A percentile compares a stretch with the other conserved stretches of the same genome.
These are phyloP conservation scores for Characodon lateralis DNA, from an alignment of 2,797 vertebrate genomes.

Conservation along the genomic window DNA sequence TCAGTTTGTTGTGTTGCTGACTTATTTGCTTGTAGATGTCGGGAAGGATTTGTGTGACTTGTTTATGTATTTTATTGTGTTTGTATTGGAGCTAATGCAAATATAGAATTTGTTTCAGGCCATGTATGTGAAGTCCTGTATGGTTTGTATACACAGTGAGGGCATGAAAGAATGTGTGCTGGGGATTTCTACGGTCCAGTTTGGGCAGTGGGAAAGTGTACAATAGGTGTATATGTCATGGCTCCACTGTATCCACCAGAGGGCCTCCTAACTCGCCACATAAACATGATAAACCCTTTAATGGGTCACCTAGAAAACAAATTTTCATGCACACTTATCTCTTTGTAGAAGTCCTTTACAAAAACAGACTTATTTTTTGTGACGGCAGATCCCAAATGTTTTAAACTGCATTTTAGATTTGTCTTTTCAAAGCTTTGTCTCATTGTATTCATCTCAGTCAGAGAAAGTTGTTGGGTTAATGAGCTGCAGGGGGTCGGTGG, in stretches of 20 bases:
- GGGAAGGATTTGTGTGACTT: conserved; percentile 32
- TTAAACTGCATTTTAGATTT: background rate
- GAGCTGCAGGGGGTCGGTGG: conserved; percentile 20
- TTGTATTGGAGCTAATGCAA: conserved; percentile 26
- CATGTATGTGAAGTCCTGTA: conserved; percentile 19
- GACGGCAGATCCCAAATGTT: background rate
- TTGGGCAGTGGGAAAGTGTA: conserved; percentile 16
- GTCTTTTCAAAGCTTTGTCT: conserved; percentile 12
- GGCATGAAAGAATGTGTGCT: conserved; percentile 33
- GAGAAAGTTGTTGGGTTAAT: conserved; percentile 44
- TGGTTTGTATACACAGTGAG: conserved; percentile 12
- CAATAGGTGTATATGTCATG: conserved; percentile 71
- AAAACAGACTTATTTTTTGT: background rate
- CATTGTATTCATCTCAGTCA: conserved; percentile 40
- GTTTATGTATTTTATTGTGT: conserved; percentile 16
- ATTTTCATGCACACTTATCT: conserved; percentile 5
- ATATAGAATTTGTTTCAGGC: conserved; percentile 36
- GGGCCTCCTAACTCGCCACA: conserved; percentile 91
- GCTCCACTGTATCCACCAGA: conserved; percentile 90
- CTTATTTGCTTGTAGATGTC: conserved; percentile 42
- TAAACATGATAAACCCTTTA: conserved; percentile 61
- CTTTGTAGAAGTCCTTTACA: background rate
- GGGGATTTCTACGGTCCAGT: conserved; percentile 37
- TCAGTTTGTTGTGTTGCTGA: conserved; percentile 48
- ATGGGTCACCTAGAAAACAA: conserved; percentile 41